Base-by-base conservation (phyloP, 37 sponge, comb jelly and placozoan genomes). In the Mnemiopsis leidyi region DNA sequence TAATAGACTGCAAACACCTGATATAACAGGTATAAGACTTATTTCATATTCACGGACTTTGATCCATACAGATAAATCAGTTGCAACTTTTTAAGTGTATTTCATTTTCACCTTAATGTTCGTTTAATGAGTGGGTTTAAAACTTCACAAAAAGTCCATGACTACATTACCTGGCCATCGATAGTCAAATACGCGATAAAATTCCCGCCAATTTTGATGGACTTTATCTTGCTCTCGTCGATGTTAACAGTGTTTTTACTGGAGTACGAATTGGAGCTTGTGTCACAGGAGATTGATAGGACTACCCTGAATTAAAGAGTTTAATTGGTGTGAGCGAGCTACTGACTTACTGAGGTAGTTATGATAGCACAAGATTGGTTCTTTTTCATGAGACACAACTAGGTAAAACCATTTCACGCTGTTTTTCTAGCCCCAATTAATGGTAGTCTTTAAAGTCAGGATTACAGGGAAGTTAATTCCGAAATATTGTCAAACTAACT, bases 1-100 rank as follows among this genome's bases (percentile, higher is more conserved):
- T 85, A 85, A 39, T 85, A 85, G 25, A 85, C 90, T 1, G 61
- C 90, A 85, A 85, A 85, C 39, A 85, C 90, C 90, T 77, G 36
- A 28, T 29, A 28, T 71, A n/a, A n/a, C n/a, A n/a, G n/a, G n/a
- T n/a, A n/a, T n/a, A n/a, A n/a, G n/a, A n/a, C n/a, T n/a, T n/a
- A n/a, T n/a, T n/a, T n/a, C n/a, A n/a, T n/a, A n/a, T n/a, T n/a
- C n/a, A n/a, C n/a, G n/a, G n/a, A n/a, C n/a, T n/a, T n/a, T n/a
- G n/a, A n/a, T n/a, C n/a, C n/a, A n/a, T n/a, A n/a, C n/a, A n/a
- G n/a, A n/a, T n/a, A n/a, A n/a, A n/a, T n/a, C n/a, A n/a, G n/a
- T n/a, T n/a, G n/a, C n/a, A n/a, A n/a, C n/a, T n/a, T n/a, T n/a
- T n/a, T n/a, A n/a, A n/a, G n/a, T n/a, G n/a, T n/a, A n/a, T n/a